Base-by-base conservation (phyloP, 2,113 vertebrate species). In the Hippocampus abdominalis region DNA sequence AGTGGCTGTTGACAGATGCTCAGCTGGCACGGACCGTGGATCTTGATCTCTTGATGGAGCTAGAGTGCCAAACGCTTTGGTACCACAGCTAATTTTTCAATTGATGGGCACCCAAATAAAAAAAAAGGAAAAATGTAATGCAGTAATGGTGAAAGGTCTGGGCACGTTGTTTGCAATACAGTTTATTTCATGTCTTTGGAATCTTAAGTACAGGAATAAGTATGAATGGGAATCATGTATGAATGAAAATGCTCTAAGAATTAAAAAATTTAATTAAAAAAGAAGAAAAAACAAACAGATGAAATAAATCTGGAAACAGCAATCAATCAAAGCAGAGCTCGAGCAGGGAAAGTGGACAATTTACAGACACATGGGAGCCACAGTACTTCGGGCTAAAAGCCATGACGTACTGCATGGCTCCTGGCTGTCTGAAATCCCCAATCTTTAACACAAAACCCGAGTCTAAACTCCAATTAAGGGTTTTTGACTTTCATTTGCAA, bases 341-440 rank as follows among this genome's bases (percentile, higher is more conserved):
- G 80, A 61, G 89, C 48, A 40, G 80, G 84, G 85, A 87, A 88
- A 87, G 79, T 84, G 86, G 84, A 90, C 78, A 57, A 73, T 81
- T 89, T 89, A 90, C 89, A 91, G 89, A 91, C 86, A 76, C 79
- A 39, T 86, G 84, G 91, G 91, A 91, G 91, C 89, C 89, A 36
- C 32, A 91, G 87, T 54, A 51, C 81, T 91, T 87, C 83, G 85
- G 87, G 80, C 88, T 74, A 27, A 68, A 42, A 88, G 87, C 87
- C 86, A 89, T 90, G 89, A 88, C 84, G 85, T 81, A 84, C 83
- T 84, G 79, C 82, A 63, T 25, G 90, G 90, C 90, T 92, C 92
- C 91, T 87, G 89, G 80, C 84, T 87, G 91, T 92, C 91, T 92
- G 89, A 92, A 90, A 91, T 87, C 82, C 88, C 66, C 85, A 74